Evolutionary conservation across 1,140 invertebrate genomes (phyloP).

Genomic region (Zaprionus camerounensis): DNA sequence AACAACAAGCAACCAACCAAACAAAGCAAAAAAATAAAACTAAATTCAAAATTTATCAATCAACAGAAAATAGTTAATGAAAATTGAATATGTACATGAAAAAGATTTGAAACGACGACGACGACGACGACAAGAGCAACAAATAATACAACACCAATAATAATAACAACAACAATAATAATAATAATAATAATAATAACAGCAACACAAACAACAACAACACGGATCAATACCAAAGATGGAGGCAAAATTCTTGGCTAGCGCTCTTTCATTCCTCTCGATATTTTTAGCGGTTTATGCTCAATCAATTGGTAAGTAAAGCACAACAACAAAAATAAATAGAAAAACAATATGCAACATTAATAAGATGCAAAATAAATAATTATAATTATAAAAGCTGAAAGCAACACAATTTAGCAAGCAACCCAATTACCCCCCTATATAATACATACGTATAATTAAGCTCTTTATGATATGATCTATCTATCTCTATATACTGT

Average conservation of each 20-base stretch:
- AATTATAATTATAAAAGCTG: slow-evolving; percentile 20
- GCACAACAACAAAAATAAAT: slow-evolving; percentile 33
- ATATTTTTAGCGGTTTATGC: slow-evolving; percentile 84
- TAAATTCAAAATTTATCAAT: slow-evolving; percentile 48
- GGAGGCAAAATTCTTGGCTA: slow-evolving; percentile 84
- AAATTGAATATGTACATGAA: slow-evolving; percentile 72
- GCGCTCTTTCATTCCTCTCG: slow-evolving; percentile 84
- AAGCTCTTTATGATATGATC: slow-evolving; percentile 34
- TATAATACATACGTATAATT: slow-evolving; percentile 11
- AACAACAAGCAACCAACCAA: slow-evolving; percentile 35
- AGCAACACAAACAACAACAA: slow-evolving; percentile 60
- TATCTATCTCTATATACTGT: slow-evolving; percentile 16
- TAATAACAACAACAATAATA: slow-evolving; percentile 47
- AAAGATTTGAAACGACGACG: slow-evolving; percentile 62
- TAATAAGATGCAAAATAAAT: slow-evolving; percentile 36
- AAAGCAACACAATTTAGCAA: slow-evolving; percentile 32
- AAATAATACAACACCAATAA: slow-evolving; percentile 44
- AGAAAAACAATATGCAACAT: slow-evolving; percentile 22
- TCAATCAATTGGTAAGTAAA: slow-evolving; percentile 80
- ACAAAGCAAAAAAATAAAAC: slow-evolving; percentile 24
- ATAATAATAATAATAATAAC: slow-evolving; percentile 42
- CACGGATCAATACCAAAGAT: slow-evolving; percentile 84
- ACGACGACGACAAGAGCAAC: slow-evolving; percentile 45
- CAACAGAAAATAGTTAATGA: slow-evolving; percentile 67
- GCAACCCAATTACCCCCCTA: slow-evolving; percentile 10